Percentiles rank a stretch among this genome's conserved stretches.
Conservation (phyloP, 2,113 vertebrate species). For the Istiophorus platypterus region DNA sequence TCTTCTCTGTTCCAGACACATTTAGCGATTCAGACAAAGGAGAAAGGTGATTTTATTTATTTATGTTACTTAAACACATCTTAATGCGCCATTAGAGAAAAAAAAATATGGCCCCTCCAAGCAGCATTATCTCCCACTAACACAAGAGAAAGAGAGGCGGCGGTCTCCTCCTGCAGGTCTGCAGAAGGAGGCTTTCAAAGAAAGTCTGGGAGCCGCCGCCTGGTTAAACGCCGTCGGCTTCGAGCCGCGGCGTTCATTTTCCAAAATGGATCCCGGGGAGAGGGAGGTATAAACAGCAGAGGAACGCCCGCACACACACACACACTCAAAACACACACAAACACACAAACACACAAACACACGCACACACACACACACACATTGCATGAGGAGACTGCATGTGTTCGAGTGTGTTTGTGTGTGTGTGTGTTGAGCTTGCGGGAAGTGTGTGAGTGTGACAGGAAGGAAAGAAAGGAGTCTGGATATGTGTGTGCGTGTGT, state of each 20-base stretch:
- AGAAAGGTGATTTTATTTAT: too few species aligned
- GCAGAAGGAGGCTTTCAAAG: constrained; percentile 36
- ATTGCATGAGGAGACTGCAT: too few species aligned
- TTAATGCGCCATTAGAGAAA: not conserved
- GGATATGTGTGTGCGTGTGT: not conserved
- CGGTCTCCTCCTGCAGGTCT: fast-evolving
- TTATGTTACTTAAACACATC: too few species aligned
- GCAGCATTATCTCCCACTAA: constrained; percentile 7
- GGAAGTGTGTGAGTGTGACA: not conserved
- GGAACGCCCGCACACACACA: not conserved
- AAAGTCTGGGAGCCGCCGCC: constrained; percentile 4
- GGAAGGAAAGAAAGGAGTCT: not conserved
- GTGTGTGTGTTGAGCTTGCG: not conserved
- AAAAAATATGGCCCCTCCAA: not conserved
- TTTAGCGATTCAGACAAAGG: too few species aligned
- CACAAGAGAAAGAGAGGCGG: not conserved
- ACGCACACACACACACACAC: constrained; percentile 1
- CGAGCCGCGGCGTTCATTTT: constrained; percentile 3
- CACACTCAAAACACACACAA: too few species aligned
- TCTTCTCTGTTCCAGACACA: too few species aligned
- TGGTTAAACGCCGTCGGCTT: constrained; percentile 36
- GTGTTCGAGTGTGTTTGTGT: constrained; percentile 22
- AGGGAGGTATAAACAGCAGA: not conserved
- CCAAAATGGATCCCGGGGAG: constrained; percentile 46
- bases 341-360: not conserved